These are phyloP conservation scores for Linyphia triangularis DNA, from an alignment of 2,888 invertebrate species.

Conservation along the genomic window DNA sequence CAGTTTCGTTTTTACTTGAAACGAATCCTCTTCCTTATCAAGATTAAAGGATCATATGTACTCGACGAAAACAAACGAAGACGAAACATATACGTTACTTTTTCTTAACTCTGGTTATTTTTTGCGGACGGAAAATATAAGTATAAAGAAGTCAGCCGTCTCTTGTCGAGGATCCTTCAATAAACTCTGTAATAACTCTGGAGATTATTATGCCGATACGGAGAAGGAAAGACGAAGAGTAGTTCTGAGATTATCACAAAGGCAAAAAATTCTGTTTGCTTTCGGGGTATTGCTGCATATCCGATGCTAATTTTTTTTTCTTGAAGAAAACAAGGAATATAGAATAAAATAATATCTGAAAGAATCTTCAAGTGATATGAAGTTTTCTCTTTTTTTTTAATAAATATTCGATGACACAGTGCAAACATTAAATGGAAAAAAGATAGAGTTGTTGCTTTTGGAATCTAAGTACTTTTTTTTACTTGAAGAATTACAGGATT, in stretches of 20 bases:
- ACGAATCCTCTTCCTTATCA: not conserved
- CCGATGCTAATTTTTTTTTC: slow-evolving; percentile 22
- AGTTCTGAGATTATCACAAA: not conserved
- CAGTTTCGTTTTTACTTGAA: not conserved
- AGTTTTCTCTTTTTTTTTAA: not conserved
- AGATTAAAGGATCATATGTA: not conserved
- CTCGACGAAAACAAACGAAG: too few relatives aligned
- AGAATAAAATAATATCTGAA: not conserved
- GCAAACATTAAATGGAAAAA: too few relatives aligned
- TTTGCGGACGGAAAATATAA: not conserved
- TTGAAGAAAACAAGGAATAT: not conserved
- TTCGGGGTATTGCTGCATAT: not conserved
- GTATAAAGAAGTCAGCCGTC: not conserved
- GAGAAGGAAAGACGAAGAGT: not conserved
- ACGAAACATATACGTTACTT: too few relatives aligned
- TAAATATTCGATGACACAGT: not conserved
- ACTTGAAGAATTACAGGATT: too few relatives aligned
- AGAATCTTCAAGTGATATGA: slow-evolving; percentile 13
- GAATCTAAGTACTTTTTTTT: too few relatives aligned
- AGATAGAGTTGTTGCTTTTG: too few relatives aligned
- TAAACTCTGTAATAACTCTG: not conserved
- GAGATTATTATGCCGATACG: slow-evolving; percentile 14
- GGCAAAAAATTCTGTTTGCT: slow-evolving; percentile 18
- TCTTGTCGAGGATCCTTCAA: slow-evolving; percentile 23
- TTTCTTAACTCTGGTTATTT: too few relatives aligned